These are phyloP conservation scores for Monopis laevigella DNA, from an alignment of 2,888 invertebrate species.

Conservation along the genomic window DNA sequence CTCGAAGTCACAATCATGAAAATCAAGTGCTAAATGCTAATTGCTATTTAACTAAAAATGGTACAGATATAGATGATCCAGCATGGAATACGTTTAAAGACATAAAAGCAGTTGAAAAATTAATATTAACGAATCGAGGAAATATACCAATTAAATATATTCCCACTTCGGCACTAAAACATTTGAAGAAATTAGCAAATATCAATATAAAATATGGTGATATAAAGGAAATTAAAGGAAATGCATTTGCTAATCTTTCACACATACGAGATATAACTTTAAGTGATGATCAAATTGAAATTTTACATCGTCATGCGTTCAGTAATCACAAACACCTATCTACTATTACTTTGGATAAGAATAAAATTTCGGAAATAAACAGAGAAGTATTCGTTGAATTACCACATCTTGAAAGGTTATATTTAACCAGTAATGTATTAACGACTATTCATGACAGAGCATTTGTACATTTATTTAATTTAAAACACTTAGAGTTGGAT, in stretches of 20 bases:
- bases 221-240: conserved; percentile 71
- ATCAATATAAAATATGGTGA: conserved; percentile 75
- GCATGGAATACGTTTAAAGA: conserved; percentile 74
- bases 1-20: conserved; percentile 24
- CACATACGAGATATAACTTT: conserved; percentile 71
- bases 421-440: conserved; percentile 85
- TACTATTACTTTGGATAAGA: conserved; percentile 74
- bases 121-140: conserved; percentile 73
- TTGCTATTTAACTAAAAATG: conserved; percentile 73
- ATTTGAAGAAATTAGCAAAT: conserved; percentile 64
- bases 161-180: conserved; percentile 71
- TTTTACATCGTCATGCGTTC: conserved; percentile 72
- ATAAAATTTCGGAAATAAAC: conserved; percentile 76
- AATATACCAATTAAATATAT: conserved; percentile 72
- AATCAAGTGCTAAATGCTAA: conserved; percentile 68
- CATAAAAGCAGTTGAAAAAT: conserved; percentile 68
- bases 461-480: conserved; percentile 73
- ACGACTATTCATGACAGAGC: conserved; percentile 86
- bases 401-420: conserved; percentile 75
- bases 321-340: conserved; percentile 72
- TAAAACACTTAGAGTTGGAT: conserved; percentile 82
- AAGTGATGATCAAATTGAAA: conserved; percentile 72
- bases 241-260: conserved; percentile 77
- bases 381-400: conserved; percentile 77
- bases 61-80: conserved; percentile 65